These are phyloP conservation scores for Helicoverpa assulta DNA, from an alignment of 2,888 invertebrate species.

Conservation along the genomic window DNA sequence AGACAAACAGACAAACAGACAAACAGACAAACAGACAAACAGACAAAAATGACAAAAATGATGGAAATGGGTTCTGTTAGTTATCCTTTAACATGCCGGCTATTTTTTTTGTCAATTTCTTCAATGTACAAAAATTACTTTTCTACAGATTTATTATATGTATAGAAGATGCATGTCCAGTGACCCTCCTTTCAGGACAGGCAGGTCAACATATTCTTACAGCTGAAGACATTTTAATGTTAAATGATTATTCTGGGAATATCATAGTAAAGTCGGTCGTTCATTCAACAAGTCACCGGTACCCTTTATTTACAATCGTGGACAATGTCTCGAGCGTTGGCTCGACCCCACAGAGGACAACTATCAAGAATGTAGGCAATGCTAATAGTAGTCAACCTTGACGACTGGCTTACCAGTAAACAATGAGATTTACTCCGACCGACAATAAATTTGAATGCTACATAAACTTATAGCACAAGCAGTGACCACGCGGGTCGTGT, in stretches of 20 bases:
- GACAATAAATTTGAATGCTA: slow-evolving; percentile 53
- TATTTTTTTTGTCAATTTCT: too few species aligned
- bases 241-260: not conserved
- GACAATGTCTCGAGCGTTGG: slow-evolving; percentile 14
- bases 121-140: too few species aligned
- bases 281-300: not conserved
- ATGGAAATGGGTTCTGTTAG: too few species aligned
- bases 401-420: slow-evolving; percentile 48
- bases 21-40: too few species aligned
- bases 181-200: too few species aligned
- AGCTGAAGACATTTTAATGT: not conserved
- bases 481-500: slow-evolving; percentile 32
- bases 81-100: too few species aligned
- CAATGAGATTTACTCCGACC: slow-evolving; percentile 54
- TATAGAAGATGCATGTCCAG: too few species aligned
- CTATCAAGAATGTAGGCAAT: slow-evolving; percentile 49
- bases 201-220: not conserved
- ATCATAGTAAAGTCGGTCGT: not conserved
- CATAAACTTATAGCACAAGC: slow-evolving; percentile 31
- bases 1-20: too few species aligned
- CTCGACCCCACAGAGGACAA: slow-evolving; percentile 47
- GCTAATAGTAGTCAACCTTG: slow-evolving; percentile 46
- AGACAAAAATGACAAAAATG: too few species aligned
- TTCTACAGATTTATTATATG: too few species aligned
- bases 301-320: not conserved